These are phyloP conservation scores for Melanostigma gelatinosum DNA, from an alignment of 2,113 vertebrate genomes.

Conservation along the genomic window DNA sequence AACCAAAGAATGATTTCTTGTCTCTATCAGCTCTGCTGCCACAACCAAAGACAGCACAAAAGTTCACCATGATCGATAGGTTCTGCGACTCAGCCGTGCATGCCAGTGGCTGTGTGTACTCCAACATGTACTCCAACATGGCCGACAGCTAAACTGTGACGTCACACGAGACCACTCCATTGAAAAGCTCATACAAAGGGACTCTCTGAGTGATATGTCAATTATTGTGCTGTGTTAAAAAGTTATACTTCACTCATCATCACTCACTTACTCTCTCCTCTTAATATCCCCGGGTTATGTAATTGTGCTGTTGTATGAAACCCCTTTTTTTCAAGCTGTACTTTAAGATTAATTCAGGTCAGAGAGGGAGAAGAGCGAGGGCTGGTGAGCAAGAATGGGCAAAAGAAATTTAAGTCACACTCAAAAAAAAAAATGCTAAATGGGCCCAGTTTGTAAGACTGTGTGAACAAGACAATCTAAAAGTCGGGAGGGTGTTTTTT, in stretches of 20 bases:
- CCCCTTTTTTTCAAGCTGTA: slow-evolving; percentile 25
- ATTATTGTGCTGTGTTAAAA: slow-evolving; percentile 72
- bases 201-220: slow-evolving; percentile 65
- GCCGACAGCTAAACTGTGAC: too few species aligned
- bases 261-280: slow-evolving; percentile 37
- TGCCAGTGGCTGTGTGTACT: too few species aligned
- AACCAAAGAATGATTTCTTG: too few species aligned
- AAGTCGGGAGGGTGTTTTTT: slow-evolving; percentile 78
- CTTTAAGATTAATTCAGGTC: slow-evolving; percentile 26
- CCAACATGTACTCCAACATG: too few species aligned
- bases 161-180: too few species aligned
- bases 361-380: slow-evolving; percentile 15
- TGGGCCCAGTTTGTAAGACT: slow-evolving; percentile 67
- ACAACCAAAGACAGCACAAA: too few species aligned
- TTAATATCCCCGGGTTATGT: slow-evolving; percentile 43
- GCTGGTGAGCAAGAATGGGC: slow-evolving; percentile 13
- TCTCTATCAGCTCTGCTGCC: too few species aligned
- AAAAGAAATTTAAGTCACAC: slow-evolving; percentile 35
- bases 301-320: slow-evolving; percentile 20
- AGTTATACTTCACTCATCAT: slow-evolving; percentile 53
- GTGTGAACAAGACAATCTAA: slow-evolving; percentile 84
- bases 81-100: too few species aligned
- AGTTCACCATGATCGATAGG: too few species aligned
- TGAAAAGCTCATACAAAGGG: slow-evolving; percentile 63
- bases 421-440: slow-evolving; percentile 51